phyloP scores from a whole-genome alignment of 2,797 vertebrate genomes.

The Rhynchotus rufescens region DNA sequence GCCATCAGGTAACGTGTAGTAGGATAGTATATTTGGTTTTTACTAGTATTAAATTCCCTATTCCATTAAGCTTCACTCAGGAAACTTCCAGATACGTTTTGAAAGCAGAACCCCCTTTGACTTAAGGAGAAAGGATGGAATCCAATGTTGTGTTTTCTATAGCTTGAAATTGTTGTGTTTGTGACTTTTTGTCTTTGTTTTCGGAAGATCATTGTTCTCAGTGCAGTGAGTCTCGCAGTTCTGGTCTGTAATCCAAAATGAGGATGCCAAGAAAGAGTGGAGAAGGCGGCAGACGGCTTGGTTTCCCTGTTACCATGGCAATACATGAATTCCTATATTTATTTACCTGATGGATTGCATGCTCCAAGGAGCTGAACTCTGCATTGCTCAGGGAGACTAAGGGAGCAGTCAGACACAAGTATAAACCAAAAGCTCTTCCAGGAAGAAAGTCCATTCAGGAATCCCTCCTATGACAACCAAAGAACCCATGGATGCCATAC shows the following conservation, averaged over 20 bases:
- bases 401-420: neutral
- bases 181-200: neutral
- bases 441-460: neutral
- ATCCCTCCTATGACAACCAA: neutral
- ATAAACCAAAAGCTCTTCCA: neutral
- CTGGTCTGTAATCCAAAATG: constrained; percentile 12
- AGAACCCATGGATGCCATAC: neutral
- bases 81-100: neutral
- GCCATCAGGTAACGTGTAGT: neutral
- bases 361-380: constrained; percentile 25
- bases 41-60: neutral
- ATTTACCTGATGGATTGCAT: constrained; percentile 55
- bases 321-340: constrained; percentile 37
- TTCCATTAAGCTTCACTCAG: neutral
- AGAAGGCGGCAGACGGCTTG: neutral
- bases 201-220: constrained; percentile 1
- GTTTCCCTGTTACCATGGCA: constrained; percentile 11
- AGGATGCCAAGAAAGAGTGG: constrained; percentile 20
- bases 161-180: neutral
- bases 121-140: neutral
- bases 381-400: neutral
- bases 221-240: neutral
- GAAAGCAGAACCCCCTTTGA: neutral
- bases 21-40: neutral
- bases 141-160: neutral